Percentiles rank a stretch among this genome's conserved stretches.
Evolutionary conservation across 2,888 invertebrate genomes (phyloP).

Genomic region (Peribatodes rhomboidaria): DNA sequence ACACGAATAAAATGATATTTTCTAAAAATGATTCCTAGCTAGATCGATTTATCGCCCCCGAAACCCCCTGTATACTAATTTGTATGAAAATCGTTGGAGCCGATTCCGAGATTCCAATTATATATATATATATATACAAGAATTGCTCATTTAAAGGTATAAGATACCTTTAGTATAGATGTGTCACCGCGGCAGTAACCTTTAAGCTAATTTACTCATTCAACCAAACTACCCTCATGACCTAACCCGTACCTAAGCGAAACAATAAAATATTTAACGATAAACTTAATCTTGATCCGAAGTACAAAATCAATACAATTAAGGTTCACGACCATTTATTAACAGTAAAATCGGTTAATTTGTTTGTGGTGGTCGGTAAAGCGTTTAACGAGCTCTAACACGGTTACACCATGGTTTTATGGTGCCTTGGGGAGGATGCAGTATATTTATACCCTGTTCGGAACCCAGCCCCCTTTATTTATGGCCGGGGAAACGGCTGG

Average conservation of each 20-base stretch:
- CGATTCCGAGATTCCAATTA: too few relatives aligned
- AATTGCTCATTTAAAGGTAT: too few relatives aligned
- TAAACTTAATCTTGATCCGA: constrained; percentile 26
- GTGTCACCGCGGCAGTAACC: too few relatives aligned
- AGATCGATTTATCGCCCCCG: too few relatives aligned
- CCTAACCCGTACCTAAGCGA: neutral
- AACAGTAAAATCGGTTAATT: constrained; percentile 72
- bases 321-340: constrained; percentile 65
- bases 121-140: too few relatives aligned
- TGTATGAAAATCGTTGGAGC: too few relatives aligned
- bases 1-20: too few relatives aligned
- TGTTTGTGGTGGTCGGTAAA: constrained; percentile 74
- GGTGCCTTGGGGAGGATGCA: constrained; percentile 66
- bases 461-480: constrained; percentile 53
- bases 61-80: too few relatives aligned
- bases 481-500: constrained; percentile 20
- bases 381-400: constrained; percentile 70
- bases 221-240: neutral
- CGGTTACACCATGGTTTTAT: constrained; percentile 73
- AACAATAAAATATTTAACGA: constrained; percentile 22
- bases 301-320: constrained; percentile 58
- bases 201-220: too few relatives aligned
- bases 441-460: constrained; percentile 57
- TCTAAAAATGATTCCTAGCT: too few relatives aligned
- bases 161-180: too few relatives aligned